A percentile compares a stretch with the other conserved stretches of the same genome.
phyloP scores from a whole-genome alignment of 2,797 vertebrate genomes.

The Pipistrellus kuhlii region DNA sequence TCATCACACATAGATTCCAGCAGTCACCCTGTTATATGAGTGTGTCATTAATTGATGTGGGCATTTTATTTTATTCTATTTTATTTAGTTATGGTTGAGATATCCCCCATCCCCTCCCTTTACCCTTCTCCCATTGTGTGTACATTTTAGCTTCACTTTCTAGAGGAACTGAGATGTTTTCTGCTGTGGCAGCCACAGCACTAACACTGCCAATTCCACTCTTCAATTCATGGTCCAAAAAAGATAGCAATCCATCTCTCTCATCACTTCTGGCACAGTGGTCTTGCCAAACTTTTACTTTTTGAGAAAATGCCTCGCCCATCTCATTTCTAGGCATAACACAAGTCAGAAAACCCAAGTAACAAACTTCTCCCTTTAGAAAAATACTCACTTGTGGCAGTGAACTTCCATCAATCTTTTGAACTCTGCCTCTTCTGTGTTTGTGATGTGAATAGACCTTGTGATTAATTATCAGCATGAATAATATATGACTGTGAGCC shows the following conservation, averaged over 20 bases:
- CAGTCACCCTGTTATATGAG: neutral
- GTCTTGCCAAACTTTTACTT: neutral
- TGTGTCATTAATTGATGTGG: neutral
- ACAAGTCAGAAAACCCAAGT: neutral
- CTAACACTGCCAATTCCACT: neutral
- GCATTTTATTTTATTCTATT: neutral
- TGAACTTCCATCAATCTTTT: slow-evolving; percentile 26
- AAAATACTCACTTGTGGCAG: neutral
- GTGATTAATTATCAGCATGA: slow-evolving; percentile 70
- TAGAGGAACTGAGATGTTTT: neutral
- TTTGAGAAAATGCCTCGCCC: neutral
- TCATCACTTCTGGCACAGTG: neutral
- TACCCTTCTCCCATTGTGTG: neutral
- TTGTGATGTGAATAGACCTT: slow-evolving; percentile 62
- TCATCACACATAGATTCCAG: neutral
- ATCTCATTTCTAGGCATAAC: slow-evolving; percentile 4
- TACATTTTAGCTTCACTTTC: neutral
- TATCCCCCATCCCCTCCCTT: neutral
- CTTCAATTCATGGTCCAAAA: neutral
- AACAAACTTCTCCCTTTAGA: neutral
- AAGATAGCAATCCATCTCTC: neutral
- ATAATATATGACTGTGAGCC: slow-evolving; percentile 76
- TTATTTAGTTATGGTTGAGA: neutral
- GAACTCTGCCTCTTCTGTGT: slow-evolving; percentile 51
- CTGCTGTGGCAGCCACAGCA: neutral